Evolutionary conservation across 1,140 invertebrate genomes (phyloP), one percentile per base, ranked within the genome.

Genomic region (Drosophila pachea): DNA sequence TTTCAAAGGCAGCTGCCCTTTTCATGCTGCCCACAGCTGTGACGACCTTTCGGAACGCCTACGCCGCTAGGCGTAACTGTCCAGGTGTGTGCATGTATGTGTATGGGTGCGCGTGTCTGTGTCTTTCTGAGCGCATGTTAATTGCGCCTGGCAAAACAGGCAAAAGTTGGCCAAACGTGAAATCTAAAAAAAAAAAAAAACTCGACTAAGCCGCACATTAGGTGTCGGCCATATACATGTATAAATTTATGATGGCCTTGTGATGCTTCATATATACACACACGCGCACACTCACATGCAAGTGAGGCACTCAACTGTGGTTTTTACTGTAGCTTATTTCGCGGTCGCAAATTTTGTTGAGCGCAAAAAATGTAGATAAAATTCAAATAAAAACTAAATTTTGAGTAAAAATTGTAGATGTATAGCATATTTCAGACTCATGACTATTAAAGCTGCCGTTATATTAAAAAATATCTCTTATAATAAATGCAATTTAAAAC

Each of bases 211-310:
- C 61, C 63, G 76, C 76, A 77, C 71, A 86, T 81, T 74, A 84
- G 81, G 76, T 81, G 76, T 81, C 76, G 74, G 76, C 60, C 65
- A 72, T 56, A 63, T 78, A 81, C 65, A 72, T 56, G 60, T 78
- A 81, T 76, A 83, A 81, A 81, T 74, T 81, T 81, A 78, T 81
- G 66, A 72, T 77, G 66, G 55, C 74, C 78, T 81, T 82, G 77
- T 71, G 62, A 66, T 70, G 65, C 70, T 77, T 47, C 48, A 58
- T 22, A 22, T 22, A 22, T 3, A 47, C 60, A 70, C 42, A 32
- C 22, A 54, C 35, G n/a, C 47, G 29, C 42, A 53, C 42, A 54
- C 40, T 38, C 31, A 42, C 22, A 43, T 35, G 22, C 32, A 14
- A 43, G 42, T 60, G 68, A 62, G 38, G 45, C 56, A 58, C 12